Conservation (phyloP, 2,113 vertebrate genomes). For the Chaenogobius annularis region DNA sequence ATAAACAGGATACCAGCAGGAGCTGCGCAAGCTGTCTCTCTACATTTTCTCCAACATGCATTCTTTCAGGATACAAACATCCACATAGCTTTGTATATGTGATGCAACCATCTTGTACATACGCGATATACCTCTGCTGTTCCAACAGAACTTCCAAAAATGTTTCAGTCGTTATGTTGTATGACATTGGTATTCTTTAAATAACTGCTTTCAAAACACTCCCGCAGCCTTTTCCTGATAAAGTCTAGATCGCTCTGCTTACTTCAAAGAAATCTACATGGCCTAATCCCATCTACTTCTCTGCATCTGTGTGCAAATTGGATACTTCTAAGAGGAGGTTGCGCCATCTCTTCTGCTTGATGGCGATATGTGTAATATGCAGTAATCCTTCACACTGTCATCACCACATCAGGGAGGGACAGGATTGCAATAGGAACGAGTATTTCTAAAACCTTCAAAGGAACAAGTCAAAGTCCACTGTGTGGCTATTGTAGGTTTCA, state of each 20-base stretch:
- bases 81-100: conserved; percentile 9
- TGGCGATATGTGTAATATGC: conserved; percentile 51
- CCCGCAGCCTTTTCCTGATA: conserved; percentile 9
- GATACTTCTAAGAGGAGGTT: conserved; percentile 37
- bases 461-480: conserved; percentile 26
- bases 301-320: conserved; percentile 15
- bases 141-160: conserved; percentile 14
- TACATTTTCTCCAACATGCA: neutral
- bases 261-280: conserved; percentile 33
- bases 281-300: conserved; percentile 47
- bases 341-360: conserved; percentile 18
- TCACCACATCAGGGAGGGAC: conserved; percentile 30
- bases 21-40: conserved; percentile 13
- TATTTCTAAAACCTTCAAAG: conserved; percentile 40
- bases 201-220: neutral
- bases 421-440: conserved; percentile 40
- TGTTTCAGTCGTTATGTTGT: neutral
- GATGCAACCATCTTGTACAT: neutral
- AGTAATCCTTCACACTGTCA: conserved; percentile 42
- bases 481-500: conserved; percentile 6
- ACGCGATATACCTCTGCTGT: neutral
- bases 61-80: conserved; percentile 7
- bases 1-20: conserved; percentile 40
- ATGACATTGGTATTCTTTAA: conserved; percentile 19
- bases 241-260: conserved; percentile 13